phyloP scores from a whole-genome alignment of 2,797 vertebrate species.

The Loris lydekkerianus region DNA sequence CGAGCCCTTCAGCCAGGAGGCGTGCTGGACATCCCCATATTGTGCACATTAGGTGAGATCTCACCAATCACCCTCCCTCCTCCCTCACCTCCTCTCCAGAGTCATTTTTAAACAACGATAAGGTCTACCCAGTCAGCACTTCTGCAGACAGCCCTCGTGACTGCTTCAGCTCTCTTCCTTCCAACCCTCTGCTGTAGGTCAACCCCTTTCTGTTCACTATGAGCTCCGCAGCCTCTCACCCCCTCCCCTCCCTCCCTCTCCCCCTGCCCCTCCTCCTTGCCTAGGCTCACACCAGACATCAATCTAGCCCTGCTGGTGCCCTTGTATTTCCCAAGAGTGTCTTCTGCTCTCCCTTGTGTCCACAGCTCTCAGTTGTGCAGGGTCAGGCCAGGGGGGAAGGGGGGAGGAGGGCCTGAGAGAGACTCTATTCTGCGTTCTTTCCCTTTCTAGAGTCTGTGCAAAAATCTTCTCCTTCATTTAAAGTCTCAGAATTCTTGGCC shows the following conservation, averaged over 20 bases:
- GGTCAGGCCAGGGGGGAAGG: background rate
- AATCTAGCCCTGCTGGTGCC: fast-evolving
- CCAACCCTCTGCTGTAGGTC: background rate
- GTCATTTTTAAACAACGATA: conserved; percentile 58
- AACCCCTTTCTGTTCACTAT: background rate
- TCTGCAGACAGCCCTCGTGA: background rate
- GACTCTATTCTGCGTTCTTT: background rate
- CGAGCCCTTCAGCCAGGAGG: too few relatives aligned
- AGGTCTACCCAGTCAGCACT: conserved; percentile 31
- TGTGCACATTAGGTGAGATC: too few relatives aligned
- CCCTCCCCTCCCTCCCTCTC: background rate
- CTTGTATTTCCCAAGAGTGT: background rate
- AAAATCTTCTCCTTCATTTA: background rate
- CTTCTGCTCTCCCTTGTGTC: background rate
- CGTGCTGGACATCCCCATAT: too few relatives aligned
- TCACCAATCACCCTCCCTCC: too few relatives aligned
- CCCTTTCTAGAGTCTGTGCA: background rate
- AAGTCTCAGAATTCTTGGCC: fast-evolving
- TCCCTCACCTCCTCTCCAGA: too few relatives aligned
- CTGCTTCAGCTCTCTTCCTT: background rate
- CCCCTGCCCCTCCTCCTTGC: background rate
- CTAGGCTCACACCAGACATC: background rate
- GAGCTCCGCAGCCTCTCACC: background rate
- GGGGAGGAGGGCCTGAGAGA: background rate
- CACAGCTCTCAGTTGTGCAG: fast-evolving